Percentiles rank a stretch among this genome's conserved stretches.
Conservation (phyloP, 2,888 invertebrate species). For the Plutella xylostella region DNA sequence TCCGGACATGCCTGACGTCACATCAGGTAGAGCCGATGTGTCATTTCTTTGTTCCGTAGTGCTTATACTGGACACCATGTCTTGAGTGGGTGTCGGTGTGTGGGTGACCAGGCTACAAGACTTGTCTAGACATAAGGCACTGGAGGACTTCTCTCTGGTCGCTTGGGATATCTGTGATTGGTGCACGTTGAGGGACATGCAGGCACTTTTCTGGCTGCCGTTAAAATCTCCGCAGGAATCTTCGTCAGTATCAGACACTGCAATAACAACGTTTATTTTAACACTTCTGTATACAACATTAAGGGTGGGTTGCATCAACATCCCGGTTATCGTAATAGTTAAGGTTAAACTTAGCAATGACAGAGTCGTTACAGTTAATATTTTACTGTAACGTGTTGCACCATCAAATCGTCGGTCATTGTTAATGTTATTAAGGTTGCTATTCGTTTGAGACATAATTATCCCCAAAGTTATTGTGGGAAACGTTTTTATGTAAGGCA, state of each 20-base stretch:
- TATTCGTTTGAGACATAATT: too few species aligned
- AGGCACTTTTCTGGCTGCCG: slow-evolving; percentile 61
- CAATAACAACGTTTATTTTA: too few species aligned
- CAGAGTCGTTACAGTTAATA: too few species aligned
- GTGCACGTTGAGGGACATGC: slow-evolving; percentile 55
- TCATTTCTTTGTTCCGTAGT: slow-evolving; percentile 62
- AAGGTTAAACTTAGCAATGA: too few species aligned
- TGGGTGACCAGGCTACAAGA: slow-evolving; percentile 59
- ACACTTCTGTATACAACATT: too few species aligned
- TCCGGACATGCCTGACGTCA: slow-evolving; percentile 62
- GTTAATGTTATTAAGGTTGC: too few species aligned
- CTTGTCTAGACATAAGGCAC: slow-evolving; percentile 60
- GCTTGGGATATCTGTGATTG: slow-evolving; percentile 48
- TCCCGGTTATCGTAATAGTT: too few species aligned
- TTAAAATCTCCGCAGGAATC: slow-evolving; percentile 61
- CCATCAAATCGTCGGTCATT: too few species aligned
- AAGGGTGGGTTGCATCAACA: too few species aligned
- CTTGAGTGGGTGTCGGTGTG: slow-evolving; percentile 63
- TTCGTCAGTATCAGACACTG: slow-evolving; percentile 61
- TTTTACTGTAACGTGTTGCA: too few species aligned
- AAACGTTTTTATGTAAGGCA: too few species aligned
- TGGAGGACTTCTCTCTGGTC: slow-evolving; percentile 57
- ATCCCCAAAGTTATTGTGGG: too few species aligned
- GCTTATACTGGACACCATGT: slow-evolving; percentile 65
- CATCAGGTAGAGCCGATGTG: slow-evolving; percentile 51